Evolutionary conservation across 2,888 invertebrate species (phyloP).

Genomic region (Drosophila incognita): DNA sequence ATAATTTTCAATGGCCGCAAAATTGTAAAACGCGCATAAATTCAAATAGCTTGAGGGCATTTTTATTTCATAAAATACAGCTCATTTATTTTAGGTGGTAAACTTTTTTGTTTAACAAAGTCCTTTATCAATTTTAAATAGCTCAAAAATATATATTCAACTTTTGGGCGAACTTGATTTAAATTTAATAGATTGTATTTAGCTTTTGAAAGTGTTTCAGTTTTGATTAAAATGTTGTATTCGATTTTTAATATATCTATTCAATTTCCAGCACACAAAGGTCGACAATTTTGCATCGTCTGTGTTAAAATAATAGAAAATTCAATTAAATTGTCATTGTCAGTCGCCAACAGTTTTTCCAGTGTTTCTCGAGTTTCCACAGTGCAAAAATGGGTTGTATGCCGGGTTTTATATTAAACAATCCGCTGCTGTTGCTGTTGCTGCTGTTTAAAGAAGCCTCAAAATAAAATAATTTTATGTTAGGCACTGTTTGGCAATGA

Average conservation of each 20-base stretch:
- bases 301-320: conserved; percentile 12
- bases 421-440: conserved; percentile 49
- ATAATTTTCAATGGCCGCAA: background rate
- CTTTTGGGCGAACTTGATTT: background rate
- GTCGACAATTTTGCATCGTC: background rate
- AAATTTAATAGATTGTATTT: background rate
- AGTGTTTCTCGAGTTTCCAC: conserved; percentile 13
- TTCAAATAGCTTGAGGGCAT: background rate
- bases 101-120: background rate
- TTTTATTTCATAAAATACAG: background rate
- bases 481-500: conserved; percentile 66
- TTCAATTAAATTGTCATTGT: conserved; percentile 40
- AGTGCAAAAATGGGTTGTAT: conserved; percentile 34
- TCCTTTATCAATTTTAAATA: background rate
- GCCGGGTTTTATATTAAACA: conserved; percentile 44
- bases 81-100: background rate
- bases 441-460: conserved; percentile 59
- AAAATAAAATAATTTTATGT: conserved; percentile 73
- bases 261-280: background rate
- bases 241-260: background rate
- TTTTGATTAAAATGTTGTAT: background rate
- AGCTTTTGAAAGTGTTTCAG: background rate
- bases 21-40: background rate
- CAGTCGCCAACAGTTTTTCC: conserved; percentile 1
- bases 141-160: background rate